Base-by-base conservation (phyloP, 2,797 vertebrate genomes). In the Ambastaia sidthimunki region DNA sequence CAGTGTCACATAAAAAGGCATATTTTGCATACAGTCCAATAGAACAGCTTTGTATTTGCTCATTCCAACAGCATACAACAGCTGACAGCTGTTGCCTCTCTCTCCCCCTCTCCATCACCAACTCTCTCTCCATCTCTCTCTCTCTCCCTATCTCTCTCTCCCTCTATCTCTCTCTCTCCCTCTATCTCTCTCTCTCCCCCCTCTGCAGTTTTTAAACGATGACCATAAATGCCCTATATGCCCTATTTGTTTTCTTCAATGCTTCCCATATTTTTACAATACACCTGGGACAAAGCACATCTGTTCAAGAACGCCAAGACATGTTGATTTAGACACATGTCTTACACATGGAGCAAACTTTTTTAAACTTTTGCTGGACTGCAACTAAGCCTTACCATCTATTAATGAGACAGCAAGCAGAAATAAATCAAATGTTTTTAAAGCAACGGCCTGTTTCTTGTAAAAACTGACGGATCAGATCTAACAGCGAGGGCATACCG, bases 261-360 rank as follows among this genome's bases (percentile, higher is more conserved):
- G 6, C 10, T 15, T 3, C 66, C 52, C 57, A 34, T 31, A 57
- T 25, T 68, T 57, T 52, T n/a, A 68, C 2, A 1, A 68, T 67
- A 54, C 74, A 59, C 50, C 21, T 28, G 52, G 74, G 74, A 68
- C 6, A 44, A 57, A 44, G 63, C 4, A 11, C 63, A 76, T 76
- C 50, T 57, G 63, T 37, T 68, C 18, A 16, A 68, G 21, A 57
- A 68, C 11, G n/a, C 21, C 9, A 68, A 15, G 21, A 16, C 50
- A 57, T 0, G 19, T 48, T 55, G 48, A 76, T 41, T 23, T 48
- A 66, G n/a, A 55, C 11, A 28, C 48, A 66, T n/a, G 52, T 18
- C 7, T 66, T 34, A 19, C 34, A 25, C 31, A 4, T n/a, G 13
- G 16, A 76, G 16, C 34, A 68, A 63, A 63, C 25, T 18, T 16